Evolutionary conservation across 2,888 invertebrate species (phyloP).

Genomic region (Clistopyga incitator): DNA sequence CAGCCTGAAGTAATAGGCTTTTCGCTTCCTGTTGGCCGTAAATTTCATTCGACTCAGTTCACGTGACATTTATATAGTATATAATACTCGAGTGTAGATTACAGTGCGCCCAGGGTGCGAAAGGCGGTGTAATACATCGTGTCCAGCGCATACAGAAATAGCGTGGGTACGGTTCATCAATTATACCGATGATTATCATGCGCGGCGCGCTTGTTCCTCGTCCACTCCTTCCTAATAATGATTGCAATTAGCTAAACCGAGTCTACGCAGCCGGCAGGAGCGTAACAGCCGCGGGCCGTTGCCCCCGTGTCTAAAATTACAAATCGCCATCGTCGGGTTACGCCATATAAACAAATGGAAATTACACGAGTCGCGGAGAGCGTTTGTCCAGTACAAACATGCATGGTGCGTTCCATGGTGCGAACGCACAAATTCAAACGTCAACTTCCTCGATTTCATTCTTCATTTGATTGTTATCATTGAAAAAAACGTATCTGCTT

Average conservation of each 20-base stretch:
- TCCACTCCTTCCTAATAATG: conserved; percentile 44
- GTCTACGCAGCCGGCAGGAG: not conserved
- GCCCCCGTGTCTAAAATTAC: conserved; percentile 51
- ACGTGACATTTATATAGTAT: not conserved
- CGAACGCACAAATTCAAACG: no score
- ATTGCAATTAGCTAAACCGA: conserved; percentile 50
- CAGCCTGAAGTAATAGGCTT: not conserved
- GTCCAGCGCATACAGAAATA: conserved; percentile 6
- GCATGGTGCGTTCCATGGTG: no score
- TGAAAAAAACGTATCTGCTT: no score
- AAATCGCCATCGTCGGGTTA: conserved; percentile 58
- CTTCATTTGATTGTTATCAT: no score
- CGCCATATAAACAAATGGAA: conserved; percentile 50
- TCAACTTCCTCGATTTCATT: no score
- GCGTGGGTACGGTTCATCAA: conserved; percentile 58
- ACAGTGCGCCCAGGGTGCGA: not conserved
- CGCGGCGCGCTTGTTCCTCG: conserved; percentile 40
- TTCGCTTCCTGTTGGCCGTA: not conserved
- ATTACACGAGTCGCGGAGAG: conserved; percentile 24
- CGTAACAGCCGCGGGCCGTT: conserved; percentile 29
- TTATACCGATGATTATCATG: conserved; percentile 56
- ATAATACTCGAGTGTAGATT: not conserved
- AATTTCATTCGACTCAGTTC: not conserved
- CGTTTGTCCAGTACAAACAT: not conserved
- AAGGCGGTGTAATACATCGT: conserved; percentile 17